Percentiles rank a stretch among this genome's conserved stretches.
Conservation (phyloP, 2,113 vertebrate species). For the Hassar affinis region DNA sequence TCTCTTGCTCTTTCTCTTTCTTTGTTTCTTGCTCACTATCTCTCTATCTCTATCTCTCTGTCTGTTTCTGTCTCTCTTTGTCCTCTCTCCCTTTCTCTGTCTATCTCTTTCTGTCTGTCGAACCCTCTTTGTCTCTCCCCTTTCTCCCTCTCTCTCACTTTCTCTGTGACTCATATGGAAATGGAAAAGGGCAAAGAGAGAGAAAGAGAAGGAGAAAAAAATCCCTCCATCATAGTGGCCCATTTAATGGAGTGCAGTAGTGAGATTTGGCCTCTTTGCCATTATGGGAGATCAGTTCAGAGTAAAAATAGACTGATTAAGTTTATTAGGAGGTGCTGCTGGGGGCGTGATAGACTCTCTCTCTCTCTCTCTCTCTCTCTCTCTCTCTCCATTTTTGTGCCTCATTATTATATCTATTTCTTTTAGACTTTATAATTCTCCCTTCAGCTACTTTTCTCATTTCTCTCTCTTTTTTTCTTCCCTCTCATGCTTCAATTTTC, state of each 20-base stretch:
- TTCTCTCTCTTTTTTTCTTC: neutral
- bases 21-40: neutral
- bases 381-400: neutral
- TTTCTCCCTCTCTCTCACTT: no score
- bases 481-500: neutral
- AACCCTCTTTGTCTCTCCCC: no score
- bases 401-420: neutral
- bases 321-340: constrained; percentile 53
- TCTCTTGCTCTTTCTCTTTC: neutral
- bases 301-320: constrained; percentile 53
- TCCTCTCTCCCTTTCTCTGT: neutral
- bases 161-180: constrained; percentile 37
- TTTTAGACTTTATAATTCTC: constrained; percentile 4
- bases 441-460: constrained; percentile 9
- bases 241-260: constrained; percentile 51
- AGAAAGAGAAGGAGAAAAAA: constrained; percentile 20
- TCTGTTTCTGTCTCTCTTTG: neutral
- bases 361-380: constrained; percentile 23
- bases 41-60: neutral
- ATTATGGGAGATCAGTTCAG: constrained; percentile 47
- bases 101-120: neutral
- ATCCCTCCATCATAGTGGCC: constrained; percentile 46
- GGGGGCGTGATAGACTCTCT: constrained; percentile 26
- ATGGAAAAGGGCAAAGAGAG: constrained; percentile 16
- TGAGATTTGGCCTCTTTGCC: constrained; percentile 50